Conservation (phyloP, 2,797 vertebrate species). For the Danio jaintianensis region DNA sequence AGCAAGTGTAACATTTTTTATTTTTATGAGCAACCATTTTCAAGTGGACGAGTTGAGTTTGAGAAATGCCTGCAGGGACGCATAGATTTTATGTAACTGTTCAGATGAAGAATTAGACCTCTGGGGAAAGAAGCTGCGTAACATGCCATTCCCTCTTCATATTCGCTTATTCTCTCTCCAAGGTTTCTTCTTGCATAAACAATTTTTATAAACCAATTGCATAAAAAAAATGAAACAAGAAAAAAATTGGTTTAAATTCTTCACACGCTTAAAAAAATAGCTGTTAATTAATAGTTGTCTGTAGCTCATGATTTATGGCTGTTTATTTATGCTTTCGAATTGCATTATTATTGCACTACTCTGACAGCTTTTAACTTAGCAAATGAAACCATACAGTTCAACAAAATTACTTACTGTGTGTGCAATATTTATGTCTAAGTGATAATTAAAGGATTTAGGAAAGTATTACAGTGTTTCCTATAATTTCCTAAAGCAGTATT, state of each 20-base stretch:
- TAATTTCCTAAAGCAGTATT: no score
- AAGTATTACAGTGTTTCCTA: no score
- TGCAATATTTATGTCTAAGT: no score
- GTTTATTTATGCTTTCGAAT: no score
- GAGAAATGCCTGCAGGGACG: constrained; percentile 2
- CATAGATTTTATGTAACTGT: constrained; percentile 8
- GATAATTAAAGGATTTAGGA: no score
- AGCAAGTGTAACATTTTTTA: not conserved
- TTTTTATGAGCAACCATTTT: not conserved
- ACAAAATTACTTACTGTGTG: no score
- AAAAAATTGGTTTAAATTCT: not conserved
- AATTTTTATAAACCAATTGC: not conserved
- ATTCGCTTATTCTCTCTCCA: not conserved
- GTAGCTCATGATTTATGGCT: no score
- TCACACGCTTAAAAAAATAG: no score
- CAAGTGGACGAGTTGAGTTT: constrained; percentile 12
- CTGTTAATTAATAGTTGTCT: no score
- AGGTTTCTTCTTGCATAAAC: not conserved
- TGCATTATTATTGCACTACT: no score
- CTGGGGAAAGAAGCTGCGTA: constrained; percentile 10
- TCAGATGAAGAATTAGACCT: constrained; percentile 33
- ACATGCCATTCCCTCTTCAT: constrained; percentile 2
- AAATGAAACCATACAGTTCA: no score
- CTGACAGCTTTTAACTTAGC: no score
- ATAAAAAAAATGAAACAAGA: not conserved